Percentiles rank a stretch among this genome's conserved stretches.
These are phyloP conservation scores for Pyrochroa serraticornis DNA, from an alignment of 2,888 invertebrate genomes.

Conservation along the genomic window DNA sequence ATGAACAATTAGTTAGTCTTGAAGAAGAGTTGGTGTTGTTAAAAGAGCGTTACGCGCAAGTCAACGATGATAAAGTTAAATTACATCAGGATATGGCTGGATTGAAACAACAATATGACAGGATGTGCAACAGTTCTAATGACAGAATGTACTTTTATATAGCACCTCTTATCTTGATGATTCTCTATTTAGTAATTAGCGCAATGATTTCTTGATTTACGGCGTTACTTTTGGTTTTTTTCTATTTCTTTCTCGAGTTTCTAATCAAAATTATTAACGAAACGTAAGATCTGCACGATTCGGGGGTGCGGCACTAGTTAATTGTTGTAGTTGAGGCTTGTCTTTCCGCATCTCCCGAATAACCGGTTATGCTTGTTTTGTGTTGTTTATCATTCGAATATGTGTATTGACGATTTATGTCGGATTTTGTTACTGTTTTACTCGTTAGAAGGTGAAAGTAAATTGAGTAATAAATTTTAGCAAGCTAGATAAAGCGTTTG, in stretches of 20 bases:
- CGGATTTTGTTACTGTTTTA: too few relatives aligned
- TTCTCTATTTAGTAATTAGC: slow-evolving; percentile 67
- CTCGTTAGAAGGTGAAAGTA: too few relatives aligned
- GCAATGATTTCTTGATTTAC: slow-evolving; percentile 68
- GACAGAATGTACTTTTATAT: slow-evolving; percentile 65
- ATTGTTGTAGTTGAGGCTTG: slow-evolving; percentile 13
- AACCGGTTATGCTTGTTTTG: slow-evolving; percentile 4
- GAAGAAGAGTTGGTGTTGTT: slow-evolving; percentile 76
- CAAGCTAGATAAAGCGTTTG: slow-evolving; percentile 3
- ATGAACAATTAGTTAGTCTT: slow-evolving; percentile 66
- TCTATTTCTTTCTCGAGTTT: slow-evolving; percentile 55
- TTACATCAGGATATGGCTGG: slow-evolving; percentile 66
- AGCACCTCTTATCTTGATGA: slow-evolving; percentile 64
- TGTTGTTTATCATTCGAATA: slow-evolving; percentile 10
- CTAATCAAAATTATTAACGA: slow-evolving; percentile 54
- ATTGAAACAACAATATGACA: slow-evolving; percentile 66
- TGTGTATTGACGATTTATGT: not conserved
- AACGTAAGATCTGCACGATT: slow-evolving; percentile 36
- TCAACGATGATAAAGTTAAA: slow-evolving; percentile 66
- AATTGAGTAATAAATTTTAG: too few relatives aligned
- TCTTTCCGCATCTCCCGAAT: slow-evolving; percentile 5
- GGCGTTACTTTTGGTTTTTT: slow-evolving; percentile 58
- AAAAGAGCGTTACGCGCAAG: slow-evolving; percentile 74
- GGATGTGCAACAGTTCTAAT: slow-evolving; percentile 65
- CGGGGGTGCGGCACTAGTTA: slow-evolving; percentile 11